Evolutionary conservation across 53 echinoderm and acorn worm genomes (phyloP).

Genomic region (Paelopatides confundens): DNA sequence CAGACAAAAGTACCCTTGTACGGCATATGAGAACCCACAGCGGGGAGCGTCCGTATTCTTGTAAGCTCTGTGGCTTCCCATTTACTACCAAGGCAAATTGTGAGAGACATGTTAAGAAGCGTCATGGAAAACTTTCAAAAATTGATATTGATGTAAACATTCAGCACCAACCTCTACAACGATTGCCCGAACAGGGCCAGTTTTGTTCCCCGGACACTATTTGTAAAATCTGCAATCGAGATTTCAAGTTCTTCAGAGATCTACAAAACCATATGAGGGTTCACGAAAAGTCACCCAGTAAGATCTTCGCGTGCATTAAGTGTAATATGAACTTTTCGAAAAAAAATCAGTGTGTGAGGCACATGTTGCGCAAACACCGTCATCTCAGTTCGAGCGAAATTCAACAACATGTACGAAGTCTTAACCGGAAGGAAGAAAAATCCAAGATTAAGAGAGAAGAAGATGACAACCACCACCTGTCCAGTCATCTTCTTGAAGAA

Average conservation of each 20-base stretch:
- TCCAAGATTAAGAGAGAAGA: constrained; percentile 31
- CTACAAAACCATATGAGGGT: constrained; percentile 93
- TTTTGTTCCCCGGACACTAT: constrained; percentile 90
- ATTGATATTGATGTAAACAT: constrained; percentile 85
- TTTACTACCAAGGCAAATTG: constrained; percentile 99
- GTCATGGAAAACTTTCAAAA: constrained; percentile 84
- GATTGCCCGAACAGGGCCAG: constrained; percentile 63
- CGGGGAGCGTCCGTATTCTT: constrained; percentile 94
- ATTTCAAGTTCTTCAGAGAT: constrained; percentile 98
- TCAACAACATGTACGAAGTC: constrained; percentile 64
- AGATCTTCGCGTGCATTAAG: constrained; percentile 82
- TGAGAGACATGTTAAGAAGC: constrained; percentile 92
- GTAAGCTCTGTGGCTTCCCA: constrained; percentile 93
- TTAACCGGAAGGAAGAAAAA: constrained; percentile 46
- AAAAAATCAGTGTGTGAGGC: constrained; percentile 90
- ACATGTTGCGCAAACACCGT: constrained; percentile 88
- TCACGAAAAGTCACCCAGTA: constrained; percentile 86
- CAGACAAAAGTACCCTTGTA: constrained; percentile 97
- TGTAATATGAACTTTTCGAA: constrained; percentile 92
- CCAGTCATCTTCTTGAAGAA: neutral
- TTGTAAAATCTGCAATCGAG: constrained; percentile 89
- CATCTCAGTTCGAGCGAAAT: constrained; percentile 84
- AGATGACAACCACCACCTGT: neutral
- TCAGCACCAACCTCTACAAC: constrained; percentile 66
- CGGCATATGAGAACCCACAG: constrained; percentile 99